Conservation (phyloP, 2,888 invertebrate species). For the Hyposoter didymator region DNA sequence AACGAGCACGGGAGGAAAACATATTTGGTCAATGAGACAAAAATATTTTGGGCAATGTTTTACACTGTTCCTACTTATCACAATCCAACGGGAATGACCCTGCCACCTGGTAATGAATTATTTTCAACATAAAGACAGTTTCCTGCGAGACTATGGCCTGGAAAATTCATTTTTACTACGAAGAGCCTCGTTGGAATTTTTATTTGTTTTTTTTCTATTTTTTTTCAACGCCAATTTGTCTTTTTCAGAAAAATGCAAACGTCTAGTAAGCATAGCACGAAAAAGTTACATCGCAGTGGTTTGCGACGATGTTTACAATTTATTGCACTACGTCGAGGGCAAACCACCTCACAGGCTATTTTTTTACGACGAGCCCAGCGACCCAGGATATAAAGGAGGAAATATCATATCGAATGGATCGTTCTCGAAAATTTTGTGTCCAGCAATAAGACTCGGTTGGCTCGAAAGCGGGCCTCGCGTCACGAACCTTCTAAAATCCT, state of each 20-base stretch:
- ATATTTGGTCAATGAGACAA: conserved; percentile 75
- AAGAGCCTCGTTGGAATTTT: not conserved
- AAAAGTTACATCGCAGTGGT: conserved; percentile 84
- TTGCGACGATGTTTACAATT: conserved; percentile 88
- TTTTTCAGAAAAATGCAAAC: conserved; percentile 81
- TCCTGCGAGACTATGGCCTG: not conserved
- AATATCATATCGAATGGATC: conserved; percentile 88
- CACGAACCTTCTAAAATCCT: conserved; percentile 81
- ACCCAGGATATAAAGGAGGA: conserved; percentile 84
- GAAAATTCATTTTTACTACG: not conserved
- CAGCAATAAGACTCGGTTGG: conserved; percentile 88
- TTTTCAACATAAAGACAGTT: conserved; percentile 2
- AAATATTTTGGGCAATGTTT: conserved; percentile 86
- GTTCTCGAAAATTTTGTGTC: conserved; percentile 88
- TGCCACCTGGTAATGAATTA: conserved; percentile 83
- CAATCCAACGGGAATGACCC: conserved; percentile 86
- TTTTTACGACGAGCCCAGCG: conserved; percentile 84
- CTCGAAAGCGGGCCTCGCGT: conserved; percentile 85
- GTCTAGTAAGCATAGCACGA: conserved; percentile 84
- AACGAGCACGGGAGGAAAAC: conserved; percentile 78
- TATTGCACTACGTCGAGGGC: conserved; percentile 85
- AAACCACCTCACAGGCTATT: conserved; percentile 85
- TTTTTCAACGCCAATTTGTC: not conserved
- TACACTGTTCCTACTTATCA: conserved; percentile 87
- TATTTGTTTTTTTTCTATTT: not conserved